Conservation (phyloP, 2,113 vertebrate species). For the Numenius arquata region DNA sequence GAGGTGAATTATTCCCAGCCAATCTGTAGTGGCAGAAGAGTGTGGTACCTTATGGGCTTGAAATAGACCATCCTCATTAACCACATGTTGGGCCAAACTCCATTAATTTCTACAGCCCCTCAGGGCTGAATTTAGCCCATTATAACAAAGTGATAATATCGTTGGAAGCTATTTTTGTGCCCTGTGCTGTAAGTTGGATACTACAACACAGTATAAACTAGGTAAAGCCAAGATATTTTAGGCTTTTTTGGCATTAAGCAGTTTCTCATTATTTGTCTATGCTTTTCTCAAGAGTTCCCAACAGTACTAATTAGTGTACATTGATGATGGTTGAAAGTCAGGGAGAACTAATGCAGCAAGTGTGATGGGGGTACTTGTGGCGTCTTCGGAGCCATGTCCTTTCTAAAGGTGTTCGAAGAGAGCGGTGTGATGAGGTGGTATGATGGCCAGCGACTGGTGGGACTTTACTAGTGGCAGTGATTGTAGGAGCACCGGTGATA, state of each 20-base stretch:
- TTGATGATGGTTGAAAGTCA: background rate
- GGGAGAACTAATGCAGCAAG: background rate
- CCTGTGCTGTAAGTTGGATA: background rate
- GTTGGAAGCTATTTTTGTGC: constrained; percentile 39
- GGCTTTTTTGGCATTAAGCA: background rate
- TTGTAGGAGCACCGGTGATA: background rate
- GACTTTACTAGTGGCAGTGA: background rate
- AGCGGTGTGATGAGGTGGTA: background rate
- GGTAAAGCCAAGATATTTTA: constrained; percentile 14
- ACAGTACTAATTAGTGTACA: background rate
- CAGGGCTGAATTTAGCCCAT: constrained; percentile 53
- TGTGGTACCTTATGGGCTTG: constrained; percentile 33
- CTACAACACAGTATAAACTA: background rate
- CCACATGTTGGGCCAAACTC: constrained; percentile 48
- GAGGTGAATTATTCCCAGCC: constrained; percentile 55
- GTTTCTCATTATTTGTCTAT: background rate
- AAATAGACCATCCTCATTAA: constrained; percentile 49
- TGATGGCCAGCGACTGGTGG: background rate
- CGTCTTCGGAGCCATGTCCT: background rate
- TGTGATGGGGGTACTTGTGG: background rate
- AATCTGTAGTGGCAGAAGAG: constrained; percentile 51
- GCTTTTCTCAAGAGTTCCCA: constrained; percentile 3
- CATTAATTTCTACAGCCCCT: constrained; percentile 45
- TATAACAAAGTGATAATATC: constrained; percentile 28
- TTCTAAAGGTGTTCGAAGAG: background rate